Base-by-base conservation (phyloP, 2,888 invertebrate species). In the Abscondita cerata region DNA sequence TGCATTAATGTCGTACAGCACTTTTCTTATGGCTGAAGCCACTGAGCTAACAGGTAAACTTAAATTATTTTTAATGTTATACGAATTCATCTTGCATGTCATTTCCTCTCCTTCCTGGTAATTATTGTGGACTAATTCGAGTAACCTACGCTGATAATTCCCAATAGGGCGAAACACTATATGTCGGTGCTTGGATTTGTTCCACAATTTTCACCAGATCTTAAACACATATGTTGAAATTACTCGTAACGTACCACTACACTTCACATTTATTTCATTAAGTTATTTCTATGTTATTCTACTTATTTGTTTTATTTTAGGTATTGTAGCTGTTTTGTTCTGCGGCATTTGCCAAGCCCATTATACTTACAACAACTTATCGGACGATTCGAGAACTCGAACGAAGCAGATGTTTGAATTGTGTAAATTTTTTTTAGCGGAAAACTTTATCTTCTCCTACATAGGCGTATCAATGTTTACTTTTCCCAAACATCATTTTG, bases 341-440 rank as follows among this genome's bases (percentile, higher is more conserved):
- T 98, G 98, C 82, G 98, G 98, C 20, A 98, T 99, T 74, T 97
- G 96, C 76, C 98, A 99, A 82, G 98, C 98, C 15, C 98, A 99
- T 82, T 99, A 99, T 80, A 99, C 98, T 0, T 98, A 95, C 83
- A 98, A 98, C 82, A 97, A 97, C 81, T 82, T 97, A 33, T 96
- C 96, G 0, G 85, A 88, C 55, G 93, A 95, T 76, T 95, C 96
- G 0, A 86, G 95, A 69, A 86, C 86, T 68, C 84, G 95, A 68
- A 96, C 96, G 25, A 96, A 96, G 81, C 93, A 95, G 79, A 86
- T 96, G 73, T 96, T 96, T 81, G 95, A 96, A 78, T 82, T 98
- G 73, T 85, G 98, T 67, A 98, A 97, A 83, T n/a, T n/a, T 25
- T 98, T 98, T 81, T 83, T 98, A 68, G 95, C 97, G 0, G 98